Conservation (phyloP, 2,797 vertebrate species). For the Limosa lapponica region DNA sequence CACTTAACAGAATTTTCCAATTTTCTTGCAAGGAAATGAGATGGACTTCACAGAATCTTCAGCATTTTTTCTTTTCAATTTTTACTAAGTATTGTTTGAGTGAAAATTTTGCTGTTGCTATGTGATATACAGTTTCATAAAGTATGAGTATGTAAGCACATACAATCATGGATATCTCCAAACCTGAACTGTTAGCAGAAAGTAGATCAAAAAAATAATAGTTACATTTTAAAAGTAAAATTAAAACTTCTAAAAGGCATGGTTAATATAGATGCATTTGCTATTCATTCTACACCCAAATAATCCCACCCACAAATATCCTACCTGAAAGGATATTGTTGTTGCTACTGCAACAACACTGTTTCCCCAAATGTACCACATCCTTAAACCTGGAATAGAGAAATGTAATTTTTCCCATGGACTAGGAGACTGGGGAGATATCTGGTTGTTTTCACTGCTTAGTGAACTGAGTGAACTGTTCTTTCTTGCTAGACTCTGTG, state of each 20-base stretch:
- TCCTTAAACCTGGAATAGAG: background rate
- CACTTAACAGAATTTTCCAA: background rate
- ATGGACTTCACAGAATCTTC: background rate
- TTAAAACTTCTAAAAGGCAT: background rate
- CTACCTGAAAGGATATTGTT: background rate
- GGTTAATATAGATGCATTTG: background rate
- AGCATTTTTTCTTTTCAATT: background rate
- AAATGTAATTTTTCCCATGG: background rate
- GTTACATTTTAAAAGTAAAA: background rate
- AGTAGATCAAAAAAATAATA: fast-evolving
- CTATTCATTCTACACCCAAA: background rate
- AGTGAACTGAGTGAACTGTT: background rate
- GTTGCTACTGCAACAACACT: background rate
- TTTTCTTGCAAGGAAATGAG: background rate
- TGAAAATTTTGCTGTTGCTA: background rate
- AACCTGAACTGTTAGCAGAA: background rate
- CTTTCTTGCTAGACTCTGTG: background rate
- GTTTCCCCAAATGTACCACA: background rate
- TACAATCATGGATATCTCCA: background rate
- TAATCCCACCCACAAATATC: background rate
- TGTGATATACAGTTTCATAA: background rate
- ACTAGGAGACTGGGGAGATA: background rate
- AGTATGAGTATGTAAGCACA: background rate
- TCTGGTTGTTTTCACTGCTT: background rate
- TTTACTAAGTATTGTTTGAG: background rate